Percentiles rank a stretch among this genome's conserved stretches.
Conservation (phyloP, 2,888 invertebrate genomes). For the Buathra laborator region DNA sequence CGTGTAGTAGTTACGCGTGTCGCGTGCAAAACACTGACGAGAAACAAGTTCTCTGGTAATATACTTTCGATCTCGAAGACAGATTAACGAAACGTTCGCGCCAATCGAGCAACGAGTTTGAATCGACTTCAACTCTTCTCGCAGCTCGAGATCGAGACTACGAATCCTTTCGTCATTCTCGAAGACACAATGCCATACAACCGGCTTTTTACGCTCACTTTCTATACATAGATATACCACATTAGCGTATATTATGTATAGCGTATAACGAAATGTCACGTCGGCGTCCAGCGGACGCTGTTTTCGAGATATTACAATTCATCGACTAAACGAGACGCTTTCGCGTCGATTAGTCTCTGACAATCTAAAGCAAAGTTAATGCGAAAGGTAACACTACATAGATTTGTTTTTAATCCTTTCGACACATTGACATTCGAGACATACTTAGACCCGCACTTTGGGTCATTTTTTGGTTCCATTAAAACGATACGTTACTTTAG, state of each 20-base stretch:
- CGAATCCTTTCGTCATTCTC: not conserved
- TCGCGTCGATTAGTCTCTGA: no score
- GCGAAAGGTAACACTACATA: not conserved
- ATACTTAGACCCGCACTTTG: not conserved
- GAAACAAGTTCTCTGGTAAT: slow-evolving; percentile 4
- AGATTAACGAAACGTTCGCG: slow-evolving; percentile 23
- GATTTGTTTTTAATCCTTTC: not conserved
- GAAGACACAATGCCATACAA: not conserved
- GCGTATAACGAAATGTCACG: not conserved
- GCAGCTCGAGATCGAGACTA: not conserved
- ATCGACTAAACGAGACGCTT: no score
- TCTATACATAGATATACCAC: not conserved
- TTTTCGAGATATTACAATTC: no score
- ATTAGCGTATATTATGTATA: not conserved
- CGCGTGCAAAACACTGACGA: not conserved
- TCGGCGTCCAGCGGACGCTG: no score
- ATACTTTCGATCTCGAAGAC: slow-evolving; percentile 14
- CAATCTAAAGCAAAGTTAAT: not conserved
- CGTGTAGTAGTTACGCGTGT: not conserved
- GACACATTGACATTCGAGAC: not conserved
- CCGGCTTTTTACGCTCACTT: not conserved
- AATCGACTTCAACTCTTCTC: not conserved
- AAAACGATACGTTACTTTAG: not conserved
- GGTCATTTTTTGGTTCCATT: not conserved
- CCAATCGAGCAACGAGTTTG: slow-evolving; percentile 20